Conservation (phyloP, 2,113 vertebrate genomes). For the Spheniscus mendiculus region DNA sequence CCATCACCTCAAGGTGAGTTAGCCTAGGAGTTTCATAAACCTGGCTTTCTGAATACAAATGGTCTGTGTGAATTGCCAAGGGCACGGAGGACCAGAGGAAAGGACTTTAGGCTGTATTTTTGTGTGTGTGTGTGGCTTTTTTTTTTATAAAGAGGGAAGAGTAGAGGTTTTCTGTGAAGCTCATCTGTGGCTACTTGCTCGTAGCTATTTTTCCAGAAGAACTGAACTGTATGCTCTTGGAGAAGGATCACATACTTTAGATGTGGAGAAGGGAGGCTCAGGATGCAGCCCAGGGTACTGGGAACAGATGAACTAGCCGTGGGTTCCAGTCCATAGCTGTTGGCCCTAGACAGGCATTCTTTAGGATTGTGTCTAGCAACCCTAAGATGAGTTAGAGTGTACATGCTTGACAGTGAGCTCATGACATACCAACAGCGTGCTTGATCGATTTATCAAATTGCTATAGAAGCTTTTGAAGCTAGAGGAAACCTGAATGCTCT, state of each 20-base stretch:
- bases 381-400: neutral
- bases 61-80: neutral
- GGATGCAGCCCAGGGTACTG: neutral
- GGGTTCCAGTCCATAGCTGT: neutral
- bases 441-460: neutral
- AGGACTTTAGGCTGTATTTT: neutral
- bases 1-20: neutral
- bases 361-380: neutral
- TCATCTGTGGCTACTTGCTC: neutral
- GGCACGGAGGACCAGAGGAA: neutral
- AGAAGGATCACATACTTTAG: neutral
- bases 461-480: neutral
- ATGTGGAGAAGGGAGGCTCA: neutral
- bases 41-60: constrained; percentile 39
- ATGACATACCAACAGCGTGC: rapidly evolving
- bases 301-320: neutral
- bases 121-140: too few species aligned
- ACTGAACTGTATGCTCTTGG: neutral
- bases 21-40: neutral
- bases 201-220: neutral
- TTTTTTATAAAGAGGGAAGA: neutral
- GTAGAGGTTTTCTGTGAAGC: neutral
- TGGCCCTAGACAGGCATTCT: rapidly evolving
- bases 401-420: neutral
- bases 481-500: neutral